A percentile compares a stretch with the other conserved stretches of the same genome.
phyloP scores from a whole-genome alignment of 2,113 vertebrate genomes.

The Forbesichthys agassizii region DNA sequence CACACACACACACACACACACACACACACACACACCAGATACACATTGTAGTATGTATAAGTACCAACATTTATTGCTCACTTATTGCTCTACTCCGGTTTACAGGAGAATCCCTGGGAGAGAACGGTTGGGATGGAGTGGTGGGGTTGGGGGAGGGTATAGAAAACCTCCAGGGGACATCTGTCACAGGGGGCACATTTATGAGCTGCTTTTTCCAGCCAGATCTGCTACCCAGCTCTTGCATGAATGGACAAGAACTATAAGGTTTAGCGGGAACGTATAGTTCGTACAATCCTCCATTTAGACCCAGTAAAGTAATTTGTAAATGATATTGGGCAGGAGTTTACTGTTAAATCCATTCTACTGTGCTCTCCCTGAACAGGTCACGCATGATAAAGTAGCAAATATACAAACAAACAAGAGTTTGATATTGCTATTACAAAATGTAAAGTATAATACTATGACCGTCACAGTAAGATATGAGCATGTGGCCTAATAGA shows the following conservation, averaged over 20 bases:
- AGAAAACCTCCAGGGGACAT: conserved; percentile 66
- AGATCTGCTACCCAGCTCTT: conserved; percentile 56
- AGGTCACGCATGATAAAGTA: no score
- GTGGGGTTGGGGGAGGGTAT: conserved; percentile 34
- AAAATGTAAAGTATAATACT: background rate
- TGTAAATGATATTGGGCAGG: background rate
- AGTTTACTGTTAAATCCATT: no score
- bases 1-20: no score
- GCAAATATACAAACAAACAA: background rate
- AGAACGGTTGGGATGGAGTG: conserved; percentile 29
- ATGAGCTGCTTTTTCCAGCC: conserved; percentile 63
- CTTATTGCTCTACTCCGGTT: no score
- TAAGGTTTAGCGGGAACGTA: conserved; percentile 42
- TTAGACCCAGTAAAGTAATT: conserved; percentile 16
- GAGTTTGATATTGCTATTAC: background rate
- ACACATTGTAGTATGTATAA: no score
- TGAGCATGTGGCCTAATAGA: conserved; percentile 31
- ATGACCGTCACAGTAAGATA: background rate
- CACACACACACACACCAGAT: no score
- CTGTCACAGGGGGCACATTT: conserved; percentile 65
- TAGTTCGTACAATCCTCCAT: conserved; percentile 34
- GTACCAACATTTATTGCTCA: no score
- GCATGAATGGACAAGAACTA: conserved; percentile 67
- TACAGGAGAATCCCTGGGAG: no score
- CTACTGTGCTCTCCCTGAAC: no score